phyloP scores from a whole-genome alignment of 2,888 invertebrate species.

The Melinaea marsaeus region DNA sequence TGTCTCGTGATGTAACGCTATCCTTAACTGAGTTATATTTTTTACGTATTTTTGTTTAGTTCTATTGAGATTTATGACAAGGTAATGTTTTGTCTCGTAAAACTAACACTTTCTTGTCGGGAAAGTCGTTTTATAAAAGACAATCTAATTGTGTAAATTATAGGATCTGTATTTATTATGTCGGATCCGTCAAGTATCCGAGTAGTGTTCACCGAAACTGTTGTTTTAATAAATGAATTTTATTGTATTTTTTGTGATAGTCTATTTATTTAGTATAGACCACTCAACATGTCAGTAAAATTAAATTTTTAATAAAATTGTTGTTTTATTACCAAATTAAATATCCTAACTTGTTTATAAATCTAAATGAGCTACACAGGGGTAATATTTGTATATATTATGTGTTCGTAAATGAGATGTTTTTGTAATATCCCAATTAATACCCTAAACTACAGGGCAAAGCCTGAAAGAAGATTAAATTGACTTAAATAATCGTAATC shows the following conservation, averaged over 20 bases:
- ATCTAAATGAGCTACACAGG: too few species aligned
- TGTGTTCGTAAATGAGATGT: too few species aligned
- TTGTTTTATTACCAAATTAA: background rate
- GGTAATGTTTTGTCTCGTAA: background rate
- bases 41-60: constrained; percentile 1
- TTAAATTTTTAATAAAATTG: constrained; percentile 5
- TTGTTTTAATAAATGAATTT: constrained; percentile 2
- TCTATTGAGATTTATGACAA: background rate
- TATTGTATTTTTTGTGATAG: constrained; percentile 7
- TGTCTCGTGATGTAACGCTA: background rate
- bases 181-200: background rate
- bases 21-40: background rate
- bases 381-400: too few species aligned
- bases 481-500: too few species aligned
- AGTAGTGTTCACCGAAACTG: background rate
- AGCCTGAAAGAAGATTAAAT: too few species aligned
- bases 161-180: constrained; percentile 1
- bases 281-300: constrained; percentile 4
- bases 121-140: constrained; percentile 11
- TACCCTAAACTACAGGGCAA: too few species aligned
- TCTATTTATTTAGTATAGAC: background rate
- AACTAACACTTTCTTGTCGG: constrained; percentile 2
- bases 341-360: too few species aligned
- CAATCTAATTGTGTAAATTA: background rate
- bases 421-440: too few species aligned